Percentiles rank a stretch among this genome's conserved stretches.
phyloP scores from a whole-genome alignment of 1,140 invertebrate species.

The Wasmannia auropunctata region DNA sequence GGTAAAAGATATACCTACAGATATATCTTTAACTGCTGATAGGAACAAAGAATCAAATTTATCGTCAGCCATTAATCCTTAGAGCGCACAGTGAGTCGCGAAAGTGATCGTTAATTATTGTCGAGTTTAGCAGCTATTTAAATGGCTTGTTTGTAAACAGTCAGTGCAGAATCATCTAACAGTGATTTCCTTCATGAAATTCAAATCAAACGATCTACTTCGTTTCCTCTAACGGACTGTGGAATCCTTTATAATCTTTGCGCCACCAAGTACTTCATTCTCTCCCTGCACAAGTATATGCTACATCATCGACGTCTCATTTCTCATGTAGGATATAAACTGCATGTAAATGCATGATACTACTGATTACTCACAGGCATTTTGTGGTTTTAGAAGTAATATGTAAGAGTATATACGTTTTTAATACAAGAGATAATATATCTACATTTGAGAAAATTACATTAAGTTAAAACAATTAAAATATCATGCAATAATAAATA shows the following conservation, averaged over 20 bases:
- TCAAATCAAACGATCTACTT: constrained; percentile 39
- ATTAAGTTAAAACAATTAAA: neutral
- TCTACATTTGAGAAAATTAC: neutral
- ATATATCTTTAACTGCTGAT: neutral
- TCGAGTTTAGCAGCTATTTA: constrained; percentile 20
- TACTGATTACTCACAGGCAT: neutral
- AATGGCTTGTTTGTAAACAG: constrained; percentile 62
- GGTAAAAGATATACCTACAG: neutral
- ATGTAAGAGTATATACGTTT: neutral
- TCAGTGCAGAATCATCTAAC: constrained; percentile 5
- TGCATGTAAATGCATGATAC: neutral
- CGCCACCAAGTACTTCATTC: neutral
- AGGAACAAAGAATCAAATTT: neutral
- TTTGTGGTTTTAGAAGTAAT: neutral
- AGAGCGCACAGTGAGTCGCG: neutral
- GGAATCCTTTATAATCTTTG: constrained; percentile 26
- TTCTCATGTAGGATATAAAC: constrained; percentile 3
- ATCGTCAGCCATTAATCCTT: neutral
- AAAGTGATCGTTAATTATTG: constrained; percentile 58
- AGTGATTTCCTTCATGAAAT: constrained; percentile 60
- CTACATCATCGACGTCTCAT: constrained; percentile 20
- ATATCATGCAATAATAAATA: neutral
- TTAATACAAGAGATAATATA: too few species aligned
- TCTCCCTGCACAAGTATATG: neutral
- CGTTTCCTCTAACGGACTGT: constrained; percentile 24